Evolutionary conservation across 1,140 invertebrate species (phyloP).

Genomic region (Linepithema humile): DNA sequence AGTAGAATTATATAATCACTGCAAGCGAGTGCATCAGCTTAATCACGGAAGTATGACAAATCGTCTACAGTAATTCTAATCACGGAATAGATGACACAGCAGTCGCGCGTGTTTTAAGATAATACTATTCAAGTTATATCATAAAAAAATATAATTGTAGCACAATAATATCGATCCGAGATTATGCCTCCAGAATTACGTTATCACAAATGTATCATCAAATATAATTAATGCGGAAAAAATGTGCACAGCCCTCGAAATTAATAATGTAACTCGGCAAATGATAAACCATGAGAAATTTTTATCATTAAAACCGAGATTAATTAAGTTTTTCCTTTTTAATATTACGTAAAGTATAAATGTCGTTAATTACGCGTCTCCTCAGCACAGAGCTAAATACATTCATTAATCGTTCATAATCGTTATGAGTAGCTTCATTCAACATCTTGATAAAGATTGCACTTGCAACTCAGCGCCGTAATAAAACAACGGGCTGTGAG

Average conservation of each 20-base stretch:
- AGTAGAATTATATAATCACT: slow-evolving; percentile 29
- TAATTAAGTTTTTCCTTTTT: not conserved
- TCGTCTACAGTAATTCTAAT: slow-evolving; percentile 17
- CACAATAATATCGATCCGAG: not conserved
- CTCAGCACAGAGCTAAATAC: slow-evolving; percentile 6
- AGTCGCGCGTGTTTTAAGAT: not conserved
- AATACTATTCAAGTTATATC: not conserved
- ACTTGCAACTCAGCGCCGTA: slow-evolving; percentile 41
- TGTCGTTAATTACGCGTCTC: slow-evolving; percentile 17
- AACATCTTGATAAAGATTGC: slow-evolving; percentile 45
- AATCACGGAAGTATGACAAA: slow-evolving; percentile 57
- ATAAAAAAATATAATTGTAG: not conserved
- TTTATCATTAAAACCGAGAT: not conserved
- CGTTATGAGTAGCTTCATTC: slow-evolving; percentile 19
- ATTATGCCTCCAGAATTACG: not conserved
- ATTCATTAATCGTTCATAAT: slow-evolving; percentile 48
- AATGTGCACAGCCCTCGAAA: not conserved
- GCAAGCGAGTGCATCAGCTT: slow-evolving; percentile 34
- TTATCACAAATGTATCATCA: not conserved
- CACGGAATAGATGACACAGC: slow-evolving; percentile 48
- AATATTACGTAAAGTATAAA: not conserved
- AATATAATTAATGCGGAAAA: not conserved
- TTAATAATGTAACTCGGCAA: not conserved
- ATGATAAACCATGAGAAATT: not conserved
- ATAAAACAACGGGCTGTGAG: slow-evolving; percentile 51